phyloP scores from a whole-genome alignment of 2,797 vertebrate genomes.

The Gadopsis marmoratus region DNA sequence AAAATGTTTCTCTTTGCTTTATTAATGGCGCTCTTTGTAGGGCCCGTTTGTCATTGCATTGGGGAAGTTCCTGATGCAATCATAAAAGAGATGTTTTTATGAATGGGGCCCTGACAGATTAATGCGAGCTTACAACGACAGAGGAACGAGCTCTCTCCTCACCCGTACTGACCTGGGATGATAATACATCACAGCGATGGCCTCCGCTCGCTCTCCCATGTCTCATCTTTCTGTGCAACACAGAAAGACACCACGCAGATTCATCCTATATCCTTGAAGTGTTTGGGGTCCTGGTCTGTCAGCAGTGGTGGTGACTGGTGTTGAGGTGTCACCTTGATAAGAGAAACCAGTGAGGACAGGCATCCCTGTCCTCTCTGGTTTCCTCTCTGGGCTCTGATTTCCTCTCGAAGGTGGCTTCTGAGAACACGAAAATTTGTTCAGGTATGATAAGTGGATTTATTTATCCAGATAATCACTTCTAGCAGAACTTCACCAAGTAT shows the following conservation, averaged over 20 bases:
- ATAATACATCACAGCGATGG: slow-evolving; percentile 67
- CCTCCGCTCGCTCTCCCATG: slow-evolving; percentile 52
- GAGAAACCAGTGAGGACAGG: slow-evolving; percentile 57
- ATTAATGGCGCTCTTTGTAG: slow-evolving; percentile 76
- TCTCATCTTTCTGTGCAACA: slow-evolving; percentile 68
- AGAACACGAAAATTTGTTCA: slow-evolving; percentile 20
- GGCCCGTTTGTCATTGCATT: slow-evolving; percentile 71
- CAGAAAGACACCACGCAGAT: slow-evolving; percentile 45
- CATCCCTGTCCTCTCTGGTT: slow-evolving; percentile 61
- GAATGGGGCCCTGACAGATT: slow-evolving; percentile 78
- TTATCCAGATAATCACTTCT: slow-evolving; percentile 13
- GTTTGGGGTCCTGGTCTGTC: slow-evolving; percentile 65
- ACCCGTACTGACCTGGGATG: slow-evolving; percentile 44
- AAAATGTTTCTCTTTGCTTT: slow-evolving; percentile 61
- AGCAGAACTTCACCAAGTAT: background rate
- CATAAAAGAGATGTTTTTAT: slow-evolving; percentile 82
- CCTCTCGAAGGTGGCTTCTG: slow-evolving; percentile 16
- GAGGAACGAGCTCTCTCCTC: slow-evolving; percentile 72
- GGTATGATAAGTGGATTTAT: slow-evolving; percentile 21
- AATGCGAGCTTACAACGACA: slow-evolving; percentile 71
- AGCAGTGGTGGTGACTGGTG: slow-evolving; percentile 61
- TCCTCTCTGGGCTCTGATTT: slow-evolving; percentile 60
- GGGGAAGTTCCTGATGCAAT: slow-evolving; percentile 78
- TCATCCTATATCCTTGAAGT: slow-evolving; percentile 71
- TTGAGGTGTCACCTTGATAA: slow-evolving; percentile 68